Conservation (phyloP, 2,888 invertebrate species). For the Sarcophaga rosellei region DNA sequence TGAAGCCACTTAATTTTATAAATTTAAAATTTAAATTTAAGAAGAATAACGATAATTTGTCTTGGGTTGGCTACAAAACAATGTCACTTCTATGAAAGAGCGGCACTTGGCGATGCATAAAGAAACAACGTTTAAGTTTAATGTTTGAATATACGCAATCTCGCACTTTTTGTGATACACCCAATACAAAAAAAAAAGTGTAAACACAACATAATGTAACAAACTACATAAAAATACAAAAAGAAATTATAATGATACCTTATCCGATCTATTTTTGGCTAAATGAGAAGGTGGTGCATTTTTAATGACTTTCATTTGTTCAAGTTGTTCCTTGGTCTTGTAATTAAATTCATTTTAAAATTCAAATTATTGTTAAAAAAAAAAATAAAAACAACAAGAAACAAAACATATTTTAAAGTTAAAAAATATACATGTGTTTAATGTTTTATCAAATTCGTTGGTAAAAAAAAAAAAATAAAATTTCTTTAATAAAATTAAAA, state of each 20-base stretch:
- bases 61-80: no score
- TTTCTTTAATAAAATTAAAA: slow-evolving; percentile 3
- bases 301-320: slow-evolving; percentile 89
- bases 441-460: slow-evolving; percentile 31
- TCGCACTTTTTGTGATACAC: no score
- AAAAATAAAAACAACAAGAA: slow-evolving; percentile 48
- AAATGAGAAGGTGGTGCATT: slow-evolving; percentile 93
- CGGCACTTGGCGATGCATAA: no score
- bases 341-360: not conserved
- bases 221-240: slow-evolving; percentile 17
- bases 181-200: not conserved
- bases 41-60: no score
- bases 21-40: no score
- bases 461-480: slow-evolving; percentile 25
- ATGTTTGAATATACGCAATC: no score
- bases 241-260: slow-evolving; percentile 83
- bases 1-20: no score
- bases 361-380: slow-evolving; percentile 8
- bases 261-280: slow-evolving; percentile 92
- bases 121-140: no score
- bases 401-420: slow-evolving; percentile 36
- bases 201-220: not conserved
- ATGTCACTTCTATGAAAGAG: no score
- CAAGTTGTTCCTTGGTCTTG: slow-evolving; percentile 84
- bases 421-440: slow-evolving; percentile 21